These are phyloP conservation scores for human DNA, from an alignment of 2,113 vertebrate species.

Conservation along the genomic window GRCh38 chr7:79347501-79348000, in stretches of 20 bases:
- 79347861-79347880: neutral
- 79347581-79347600: neutral
- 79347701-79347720: neutral
- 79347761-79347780: neutral
- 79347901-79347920: neutral
- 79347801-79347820: neutral
- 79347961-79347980: neutral
- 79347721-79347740: neutral
- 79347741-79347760: constrained; percentile 9
- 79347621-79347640: neutral
- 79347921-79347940: neutral
- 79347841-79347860: neutral
- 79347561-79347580: neutral
- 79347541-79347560: neutral
- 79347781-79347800: neutral
- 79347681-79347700: neutral
- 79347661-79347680: neutral
- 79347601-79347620: neutral
- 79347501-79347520: neutral
- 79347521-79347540: neutral
- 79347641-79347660: neutral
- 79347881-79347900: neutral
- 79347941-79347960: neutral
- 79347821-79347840: neutral
- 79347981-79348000: neutral